Base-by-base conservation (phyloP, 64 coral and sea anemone species). In the Montipora cactus region DNA sequence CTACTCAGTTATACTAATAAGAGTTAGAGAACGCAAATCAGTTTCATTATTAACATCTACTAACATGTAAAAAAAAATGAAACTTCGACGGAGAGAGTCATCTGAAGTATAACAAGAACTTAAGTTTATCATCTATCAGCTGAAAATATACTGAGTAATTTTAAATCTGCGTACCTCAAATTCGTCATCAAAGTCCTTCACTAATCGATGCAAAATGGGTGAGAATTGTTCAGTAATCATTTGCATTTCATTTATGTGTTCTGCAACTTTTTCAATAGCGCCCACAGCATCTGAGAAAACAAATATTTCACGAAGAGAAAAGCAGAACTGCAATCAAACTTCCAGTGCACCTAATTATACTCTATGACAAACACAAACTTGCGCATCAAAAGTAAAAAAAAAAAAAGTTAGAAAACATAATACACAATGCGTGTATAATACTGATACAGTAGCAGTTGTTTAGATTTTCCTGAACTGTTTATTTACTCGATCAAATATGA, bases 191-290 rank as follows among this genome's bases (percentile, higher is more conserved):
- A 53, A 88, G 10, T 94, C 85, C 37, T 80, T 89, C 5, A 96
- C 90, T 19, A 96, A 48, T 61, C 96, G 87, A 75, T 96, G 92
- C 44, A 99, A 99, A 1, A 92, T 20, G 22, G 92, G 92, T 37
- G 95, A 89, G 79, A 96, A 99, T 48, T 95, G 92, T 81, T 99
- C 95, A 20, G 98, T 99, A 12, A 99, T 99, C 79, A 92, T 86
- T 19, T 99, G 98, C 98, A 99, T 99, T 83, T 99, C 98, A 75
- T 99, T 96, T 18, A 99, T 99, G 37, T 99, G 98, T 69, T 93
- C 93, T 23, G 98, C 98, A 5, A 99, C 98, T 52, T 96, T 99
- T 79, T 99, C 98, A 46, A 99, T 83, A 7, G 98, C 98, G 19
- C 78, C 87, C 21, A 99, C 90, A 7, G 98, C 98, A 72, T 99